Base-by-base conservation (phyloP, 2,797 vertebrate species). In the Anas bernieri region DNA sequence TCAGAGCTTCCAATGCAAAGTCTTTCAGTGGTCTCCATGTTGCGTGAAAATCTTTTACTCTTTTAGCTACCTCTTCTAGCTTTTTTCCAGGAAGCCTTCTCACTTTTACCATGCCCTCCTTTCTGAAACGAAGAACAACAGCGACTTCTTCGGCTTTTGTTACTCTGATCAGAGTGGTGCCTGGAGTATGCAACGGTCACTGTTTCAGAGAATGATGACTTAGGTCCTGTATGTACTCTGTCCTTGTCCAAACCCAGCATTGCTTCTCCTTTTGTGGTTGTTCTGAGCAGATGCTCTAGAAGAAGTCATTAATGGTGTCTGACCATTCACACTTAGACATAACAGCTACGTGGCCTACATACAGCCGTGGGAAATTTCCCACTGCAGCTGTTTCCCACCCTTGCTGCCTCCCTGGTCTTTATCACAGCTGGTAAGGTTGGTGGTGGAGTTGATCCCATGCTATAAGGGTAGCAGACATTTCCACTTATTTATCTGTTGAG, bases 361-460 rank as follows among this genome's bases (percentile, higher is more conserved):
- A 0, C 0, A 56, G 72, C 11, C 31, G 6, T 0, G 5, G 33
- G 67, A 8, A 12, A 7, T 61, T 41, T 48, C 39, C 59, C 39
- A 23, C 6, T 5, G 21, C 26, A 13, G 26, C 13, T 68, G 26
- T 35, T 41, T 62, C 56, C 75, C 37, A 41, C 48, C 55, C 56
- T 62, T 50, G 56, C 41, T 1, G 1, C 56, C 76, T 80, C 26
- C 55, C 31, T 28, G 7, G 3, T 62, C 48, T 37, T 62, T 68
- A 35, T 56, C 17, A 4, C 17, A 39, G 6, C 61, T 46, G 43
- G 18, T 37, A 28, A 56, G n/a, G 33, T 12, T 37, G 45, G 37
- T 25, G 50, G 33, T 45, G 45, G 66, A 78, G 17, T 39, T 50
- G 64, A 58, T 35, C 43, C 37, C 1, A 9, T 63, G 28, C n/a